Evolutionary conservation across 2,113 vertebrate genomes (phyloP).

Genomic region (Ptychochromis oligacanthus): DNA sequence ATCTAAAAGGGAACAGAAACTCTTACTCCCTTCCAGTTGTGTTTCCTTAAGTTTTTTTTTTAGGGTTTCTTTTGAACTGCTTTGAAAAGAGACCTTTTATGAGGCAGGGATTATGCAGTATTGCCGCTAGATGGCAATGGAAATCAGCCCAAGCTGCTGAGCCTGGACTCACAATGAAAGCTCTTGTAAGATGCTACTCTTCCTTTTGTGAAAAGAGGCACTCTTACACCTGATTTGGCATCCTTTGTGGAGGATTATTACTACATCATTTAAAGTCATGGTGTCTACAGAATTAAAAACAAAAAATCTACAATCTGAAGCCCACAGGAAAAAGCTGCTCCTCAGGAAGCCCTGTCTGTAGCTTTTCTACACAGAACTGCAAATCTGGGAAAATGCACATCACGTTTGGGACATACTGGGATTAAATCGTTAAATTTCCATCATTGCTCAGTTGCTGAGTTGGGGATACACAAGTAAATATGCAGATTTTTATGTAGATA

Average conservation of each 20-base stretch:
- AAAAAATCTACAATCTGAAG: neutral
- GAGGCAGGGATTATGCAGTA: neutral
- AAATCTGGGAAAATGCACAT: too few species aligned
- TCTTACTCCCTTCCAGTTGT: neutral
- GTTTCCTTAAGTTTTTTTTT: neutral
- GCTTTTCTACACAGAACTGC: neutral
- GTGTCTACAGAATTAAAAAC: neutral
- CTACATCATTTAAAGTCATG: neutral
- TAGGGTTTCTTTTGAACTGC: neutral
- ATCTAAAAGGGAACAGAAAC: neutral
- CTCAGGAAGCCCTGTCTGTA: neutral
- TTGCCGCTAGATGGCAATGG: conserved; percentile 63
- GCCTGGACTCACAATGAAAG: neutral
- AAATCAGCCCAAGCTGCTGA: neutral
- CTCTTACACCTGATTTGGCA: conserved; percentile 3
- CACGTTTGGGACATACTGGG: neutral
- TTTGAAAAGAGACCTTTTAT: neutral
- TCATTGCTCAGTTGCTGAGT: neutral
- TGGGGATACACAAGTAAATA: neutral
- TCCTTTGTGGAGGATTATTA: neutral
- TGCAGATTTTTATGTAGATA: neutral
- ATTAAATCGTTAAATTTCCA: neutral
- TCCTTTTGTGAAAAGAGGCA: neutral
- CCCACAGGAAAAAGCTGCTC: neutral
- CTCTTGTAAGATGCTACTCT: neutral